Conservation (phyloP, 1,140 invertebrate species). For the Neodiprion virginianus region DNA sequence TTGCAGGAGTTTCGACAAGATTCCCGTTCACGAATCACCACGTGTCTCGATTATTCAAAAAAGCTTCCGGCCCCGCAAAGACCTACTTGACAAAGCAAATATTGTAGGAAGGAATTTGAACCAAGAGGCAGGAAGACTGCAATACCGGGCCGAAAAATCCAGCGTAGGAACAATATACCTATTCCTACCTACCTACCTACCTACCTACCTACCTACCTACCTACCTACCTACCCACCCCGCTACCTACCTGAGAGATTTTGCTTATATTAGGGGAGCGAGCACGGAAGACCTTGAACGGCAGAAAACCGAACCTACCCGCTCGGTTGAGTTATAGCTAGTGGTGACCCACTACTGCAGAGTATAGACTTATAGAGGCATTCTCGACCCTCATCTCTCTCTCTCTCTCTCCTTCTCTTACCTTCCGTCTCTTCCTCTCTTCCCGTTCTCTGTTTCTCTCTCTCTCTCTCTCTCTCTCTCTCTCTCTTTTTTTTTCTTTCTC, state of each 20-base stretch:
- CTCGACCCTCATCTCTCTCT: conserved; percentile 36
- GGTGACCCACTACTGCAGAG: conserved; percentile 54
- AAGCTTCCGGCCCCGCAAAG: too few relatives aligned
- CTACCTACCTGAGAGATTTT: not conserved
- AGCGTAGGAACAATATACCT: conserved; percentile 13
- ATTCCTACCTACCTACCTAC: not conserved
- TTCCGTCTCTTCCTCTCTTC: conserved; percentile 34
- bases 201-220: not conserved
- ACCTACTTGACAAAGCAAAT: too few relatives aligned
- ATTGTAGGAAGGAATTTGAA: too few relatives aligned
- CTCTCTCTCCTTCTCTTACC: conserved; percentile 33
- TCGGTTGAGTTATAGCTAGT: conserved; percentile 54
- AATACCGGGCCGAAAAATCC: not conserved
- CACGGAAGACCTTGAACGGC: conserved; percentile 33
- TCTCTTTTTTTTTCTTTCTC: conserved; percentile 13
- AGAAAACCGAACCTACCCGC: conserved; percentile 31
- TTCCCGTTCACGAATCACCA: too few relatives aligned
- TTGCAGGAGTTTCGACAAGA: too few relatives aligned
- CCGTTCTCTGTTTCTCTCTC: conserved; percentile 33
- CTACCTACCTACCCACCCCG: not conserved
- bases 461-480: not conserved
- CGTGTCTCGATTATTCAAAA: too few relatives aligned
- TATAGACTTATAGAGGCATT: conserved; percentile 53
- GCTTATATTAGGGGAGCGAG: conserved; percentile 20
- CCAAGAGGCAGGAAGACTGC: not conserved